Base-by-base conservation (phyloP, 2,113 vertebrate species). In the Psittacus erithacus region DNA sequence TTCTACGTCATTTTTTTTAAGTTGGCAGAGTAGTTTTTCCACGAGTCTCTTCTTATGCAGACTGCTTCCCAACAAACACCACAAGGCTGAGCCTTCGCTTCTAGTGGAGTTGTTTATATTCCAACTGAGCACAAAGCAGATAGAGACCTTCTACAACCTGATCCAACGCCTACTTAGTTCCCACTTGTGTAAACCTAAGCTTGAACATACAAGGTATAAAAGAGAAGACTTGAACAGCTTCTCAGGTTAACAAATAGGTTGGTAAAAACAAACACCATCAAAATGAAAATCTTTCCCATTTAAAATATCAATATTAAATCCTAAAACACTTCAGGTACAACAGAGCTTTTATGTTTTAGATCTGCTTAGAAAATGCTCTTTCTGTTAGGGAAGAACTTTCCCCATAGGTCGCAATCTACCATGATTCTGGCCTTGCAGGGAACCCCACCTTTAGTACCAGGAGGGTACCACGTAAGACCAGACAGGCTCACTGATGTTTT, bases 121-220 rank as follows among this genome's bases (percentile, higher is more conserved):
- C 39, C 43, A 62, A n/a, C 41, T 22, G 33, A 87, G 68, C 31
- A 59, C 68, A 64, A 87, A 43, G 18, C 15, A 59, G 74, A 44
- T 14, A 75, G 25, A 35, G 27, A 69, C 39, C 60, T 74, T 29
- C 73, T 24, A n/a, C 23, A 74, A 52, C 49, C 35, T 5, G 11
- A 33, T 52, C 60, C 39, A 65, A 3, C 29, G 31, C 27, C 57
- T 31, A 33, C 15, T 41, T 43, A 29, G 44, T 7, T 41, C 31
- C 33, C 3, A 1, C 13, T 44, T 25, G 12, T 33, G 44, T 23
- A 44, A 86, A 65, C 33, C 44, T 47, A 29, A 35, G 22, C 50
- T 75, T 71, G 38, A 81, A n/a, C 0, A 0, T 39, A 43, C 0
- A 1, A 65, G 25, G 15, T 23, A 28, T 39, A 33, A 27, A 44